phyloP scores from a whole-genome alignment of 2,797 vertebrate genomes.

The Artibeus jamaicensis region DNA sequence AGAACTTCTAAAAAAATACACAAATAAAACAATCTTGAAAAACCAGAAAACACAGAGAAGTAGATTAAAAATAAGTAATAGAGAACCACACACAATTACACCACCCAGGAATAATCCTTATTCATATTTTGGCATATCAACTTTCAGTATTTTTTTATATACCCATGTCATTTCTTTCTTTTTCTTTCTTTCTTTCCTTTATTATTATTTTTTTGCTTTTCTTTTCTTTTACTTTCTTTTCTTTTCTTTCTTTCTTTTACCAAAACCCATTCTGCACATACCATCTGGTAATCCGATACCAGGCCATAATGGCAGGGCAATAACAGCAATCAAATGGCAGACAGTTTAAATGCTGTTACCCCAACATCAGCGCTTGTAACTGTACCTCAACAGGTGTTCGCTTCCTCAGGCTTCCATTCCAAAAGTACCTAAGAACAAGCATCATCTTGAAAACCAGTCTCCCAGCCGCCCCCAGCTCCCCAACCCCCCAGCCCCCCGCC shows the following conservation, averaged over 20 bases:
- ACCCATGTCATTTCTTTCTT: no score
- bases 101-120: background rate
- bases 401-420: background rate
- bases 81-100: background rate
- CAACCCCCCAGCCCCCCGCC: no score
- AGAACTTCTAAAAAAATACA: background rate
- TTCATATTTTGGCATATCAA: background rate
- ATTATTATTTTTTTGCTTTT: no score
- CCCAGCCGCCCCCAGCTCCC: background rate
- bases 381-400: background rate
- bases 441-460: background rate
- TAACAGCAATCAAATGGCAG: background rate
- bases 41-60: background rate
- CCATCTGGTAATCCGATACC: background rate
- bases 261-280: background rate
- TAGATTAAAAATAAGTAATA: background rate
- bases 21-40: background rate
- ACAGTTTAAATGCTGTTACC: background rate
- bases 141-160: background rate
- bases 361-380: background rate
- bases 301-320: background rate
- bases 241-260: background rate
- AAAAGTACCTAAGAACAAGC: background rate
- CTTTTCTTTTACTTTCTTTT: no score
- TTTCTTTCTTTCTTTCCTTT: no score